A percentile compares a stretch with the other conserved stretches of the same genome.
Evolutionary conservation across 1,140 invertebrate genomes (phyloP).

Genomic region (Linepithema humile): DNA sequence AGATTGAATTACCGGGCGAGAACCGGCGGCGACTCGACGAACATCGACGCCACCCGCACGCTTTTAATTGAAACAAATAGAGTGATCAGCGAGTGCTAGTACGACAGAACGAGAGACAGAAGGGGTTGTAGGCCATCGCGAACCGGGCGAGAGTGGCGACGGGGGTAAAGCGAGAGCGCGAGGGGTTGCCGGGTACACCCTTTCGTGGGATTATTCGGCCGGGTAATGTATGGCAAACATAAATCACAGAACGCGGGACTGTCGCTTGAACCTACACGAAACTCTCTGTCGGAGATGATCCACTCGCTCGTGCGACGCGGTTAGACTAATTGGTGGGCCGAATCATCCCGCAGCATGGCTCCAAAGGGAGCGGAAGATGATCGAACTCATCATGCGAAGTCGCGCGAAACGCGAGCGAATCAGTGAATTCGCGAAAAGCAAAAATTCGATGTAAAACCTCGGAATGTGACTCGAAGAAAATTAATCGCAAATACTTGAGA

Average conservation of each 20-base stretch:
- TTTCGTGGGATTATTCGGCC: constrained; percentile 83
- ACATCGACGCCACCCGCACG: constrained; percentile 42
- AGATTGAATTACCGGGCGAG: constrained; percentile 22
- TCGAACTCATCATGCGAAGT: constrained; percentile 23
- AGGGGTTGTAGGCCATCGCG: constrained; percentile 44
- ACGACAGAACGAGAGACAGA: constrained; percentile 57
- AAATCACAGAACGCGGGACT: constrained; percentile 80
- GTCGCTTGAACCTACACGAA: constrained; percentile 75
- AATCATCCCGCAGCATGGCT: constrained; percentile 61
- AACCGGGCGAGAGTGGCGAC: constrained; percentile 28
- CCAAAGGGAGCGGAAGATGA: constrained; percentile 31
- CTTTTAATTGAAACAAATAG: constrained; percentile 83
- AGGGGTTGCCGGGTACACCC: constrained; percentile 74
- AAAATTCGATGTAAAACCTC: neutral
- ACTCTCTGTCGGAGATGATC: constrained; percentile 78
- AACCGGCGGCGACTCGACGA: constrained; percentile 25
- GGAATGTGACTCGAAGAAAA: neutral
- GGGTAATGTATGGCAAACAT: constrained; percentile 84
- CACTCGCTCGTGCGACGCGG: constrained; percentile 67
- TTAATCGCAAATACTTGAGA: neutral
- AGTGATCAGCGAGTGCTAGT: constrained; percentile 78
- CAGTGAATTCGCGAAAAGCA: neutral
- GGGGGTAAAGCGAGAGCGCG: constrained; percentile 52
- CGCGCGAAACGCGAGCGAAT: neutral
- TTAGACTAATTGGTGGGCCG: constrained; percentile 77